Percentiles rank a stretch among this genome's conserved stretches.
These are phyloP conservation scores for Dolichallabes microphthalmus DNA, from an alignment of 2,113 vertebrate genomes.

Conservation along the genomic window DNA sequence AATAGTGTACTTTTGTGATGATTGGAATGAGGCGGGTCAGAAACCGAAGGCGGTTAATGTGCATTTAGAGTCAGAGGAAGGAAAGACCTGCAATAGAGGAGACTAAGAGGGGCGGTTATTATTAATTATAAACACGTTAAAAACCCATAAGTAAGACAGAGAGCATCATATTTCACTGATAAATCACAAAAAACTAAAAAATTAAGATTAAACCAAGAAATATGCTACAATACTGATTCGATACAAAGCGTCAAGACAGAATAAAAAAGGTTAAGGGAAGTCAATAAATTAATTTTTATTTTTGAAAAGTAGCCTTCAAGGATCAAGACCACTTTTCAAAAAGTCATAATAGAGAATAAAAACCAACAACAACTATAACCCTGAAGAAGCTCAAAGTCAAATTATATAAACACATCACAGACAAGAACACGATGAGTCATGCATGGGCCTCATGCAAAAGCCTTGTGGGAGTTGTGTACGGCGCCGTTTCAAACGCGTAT, in stretches of 20 bases:
- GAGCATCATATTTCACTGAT: slow-evolving; percentile 14
- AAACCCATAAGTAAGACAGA: slow-evolving; percentile 27
- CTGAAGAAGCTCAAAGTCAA: not conserved
- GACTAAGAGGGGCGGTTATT: slow-evolving; percentile 73
- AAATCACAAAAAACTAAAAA: not conserved
- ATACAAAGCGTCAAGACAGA: not conserved
- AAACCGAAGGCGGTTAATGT: slow-evolving; percentile 56
- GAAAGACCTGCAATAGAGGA: slow-evolving; percentile 79
- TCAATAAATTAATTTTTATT: no score
- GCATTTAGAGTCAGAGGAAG: slow-evolving; percentile 55
- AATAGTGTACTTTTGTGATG: not conserved
- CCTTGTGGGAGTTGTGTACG: not conserved
- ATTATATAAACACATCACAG: slow-evolving; percentile 4
- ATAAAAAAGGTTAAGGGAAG: no score
- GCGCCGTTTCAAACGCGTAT: slow-evolving; percentile 18
- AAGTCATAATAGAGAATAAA: slow-evolving; percentile 3
- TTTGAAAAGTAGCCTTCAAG: slow-evolving; percentile 48
- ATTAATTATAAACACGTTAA: slow-evolving; percentile 59
- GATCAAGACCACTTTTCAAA: slow-evolving; percentile 53
- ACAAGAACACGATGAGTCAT: not conserved
- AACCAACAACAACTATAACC: not conserved
- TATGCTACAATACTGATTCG: slow-evolving; percentile 3
- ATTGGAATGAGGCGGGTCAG: slow-evolving; percentile 29
- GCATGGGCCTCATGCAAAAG: slow-evolving; percentile 31
- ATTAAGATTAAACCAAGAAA: not conserved